phyloP scores from a whole-genome alignment of 2,113 vertebrate species.

The Bufo bufo region DNA sequence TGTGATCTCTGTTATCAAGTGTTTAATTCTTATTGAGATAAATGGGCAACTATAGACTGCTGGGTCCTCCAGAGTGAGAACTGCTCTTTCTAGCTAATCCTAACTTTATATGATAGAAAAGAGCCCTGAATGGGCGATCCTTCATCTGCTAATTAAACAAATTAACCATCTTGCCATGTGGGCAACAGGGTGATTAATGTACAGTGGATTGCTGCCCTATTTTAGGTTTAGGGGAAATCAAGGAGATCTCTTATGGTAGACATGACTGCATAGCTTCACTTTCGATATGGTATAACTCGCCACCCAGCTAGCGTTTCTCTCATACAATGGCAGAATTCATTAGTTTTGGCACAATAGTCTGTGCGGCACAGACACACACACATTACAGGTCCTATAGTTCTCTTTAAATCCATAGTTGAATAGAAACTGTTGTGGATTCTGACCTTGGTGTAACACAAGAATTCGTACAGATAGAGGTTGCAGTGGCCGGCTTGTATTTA shows the following conservation, averaged over 20 bases:
- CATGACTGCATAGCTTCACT: not conserved
- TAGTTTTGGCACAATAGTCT: not conserved
- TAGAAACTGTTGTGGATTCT: not conserved
- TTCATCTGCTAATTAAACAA: too few relatives aligned
- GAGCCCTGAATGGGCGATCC: too few relatives aligned
- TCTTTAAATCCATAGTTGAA: not conserved
- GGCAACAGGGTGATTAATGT: not conserved
- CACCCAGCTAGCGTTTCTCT: too few relatives aligned
- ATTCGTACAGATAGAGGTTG: not conserved
- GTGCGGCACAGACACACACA: not conserved
- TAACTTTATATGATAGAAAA: too few relatives aligned
- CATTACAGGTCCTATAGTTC: not conserved
- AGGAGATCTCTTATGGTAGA: not conserved
- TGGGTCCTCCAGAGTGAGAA: too few relatives aligned
- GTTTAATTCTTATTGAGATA: too few relatives aligned
- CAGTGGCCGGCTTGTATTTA: conserved; percentile 9
- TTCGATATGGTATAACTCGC: too few relatives aligned
- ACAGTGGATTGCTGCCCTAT: not conserved
- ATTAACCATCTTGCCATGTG: too few relatives aligned
- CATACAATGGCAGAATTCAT: not conserved
- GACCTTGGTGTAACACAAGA: not conserved
- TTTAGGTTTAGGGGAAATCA: not conserved
- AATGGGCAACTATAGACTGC: too few relatives aligned
- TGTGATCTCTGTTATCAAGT: too few relatives aligned
- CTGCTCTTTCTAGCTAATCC: too few relatives aligned